Evolutionary conservation across 2,888 invertebrate genomes (phyloP).

Genomic region (Bruchidius siliquastri): DNA sequence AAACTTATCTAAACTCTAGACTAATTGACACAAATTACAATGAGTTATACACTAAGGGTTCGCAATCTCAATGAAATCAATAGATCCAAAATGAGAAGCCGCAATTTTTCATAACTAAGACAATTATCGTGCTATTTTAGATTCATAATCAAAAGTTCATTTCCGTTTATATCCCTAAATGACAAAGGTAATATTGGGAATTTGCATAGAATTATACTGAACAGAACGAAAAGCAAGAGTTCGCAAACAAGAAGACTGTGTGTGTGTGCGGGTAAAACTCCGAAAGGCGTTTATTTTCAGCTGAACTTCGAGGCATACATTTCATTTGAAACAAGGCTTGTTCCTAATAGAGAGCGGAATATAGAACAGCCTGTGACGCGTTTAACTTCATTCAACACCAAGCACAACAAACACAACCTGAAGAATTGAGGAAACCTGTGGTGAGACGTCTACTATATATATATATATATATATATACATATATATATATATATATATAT

Average conservation of each 20-base stretch:
- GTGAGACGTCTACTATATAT: too few relatives aligned
- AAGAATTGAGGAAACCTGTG: too few relatives aligned
- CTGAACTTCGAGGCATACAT: neutral
- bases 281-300: neutral
- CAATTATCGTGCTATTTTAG: neutral
- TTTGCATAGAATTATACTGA: neutral
- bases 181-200: neutral
- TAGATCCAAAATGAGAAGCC: too few relatives aligned
- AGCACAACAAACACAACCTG: too few relatives aligned
- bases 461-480: too few relatives aligned
- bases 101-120: neutral
- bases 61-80: too few relatives aligned
- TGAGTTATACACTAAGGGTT: too few relatives aligned
- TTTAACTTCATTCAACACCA: too few relatives aligned
- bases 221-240: neutral
- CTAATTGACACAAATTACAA: too few relatives aligned
- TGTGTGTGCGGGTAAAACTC: neutral
- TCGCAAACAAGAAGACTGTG: neutral
- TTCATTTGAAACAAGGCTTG: neutral
- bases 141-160: neutral
- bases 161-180: neutral
- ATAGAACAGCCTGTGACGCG: too few relatives aligned
- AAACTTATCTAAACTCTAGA: too few relatives aligned
- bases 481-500: too few relatives aligned
- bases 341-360: neutral